Evolutionary conservation across 2,888 invertebrate species (phyloP), one percentile per base, ranked within the genome.

Genomic region (Nephrotoma appendiculata): DNA sequence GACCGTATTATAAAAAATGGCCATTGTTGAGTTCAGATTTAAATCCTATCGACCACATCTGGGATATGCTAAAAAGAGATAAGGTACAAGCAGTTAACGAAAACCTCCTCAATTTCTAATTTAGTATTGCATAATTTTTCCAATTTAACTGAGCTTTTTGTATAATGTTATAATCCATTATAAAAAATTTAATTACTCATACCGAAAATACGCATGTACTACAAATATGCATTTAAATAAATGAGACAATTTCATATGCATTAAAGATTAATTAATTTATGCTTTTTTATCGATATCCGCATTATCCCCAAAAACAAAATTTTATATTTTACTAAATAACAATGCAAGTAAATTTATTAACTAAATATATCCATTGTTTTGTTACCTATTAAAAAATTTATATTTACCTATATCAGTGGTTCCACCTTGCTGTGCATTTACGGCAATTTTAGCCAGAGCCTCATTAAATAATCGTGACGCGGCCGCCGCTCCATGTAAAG

Each of bases 401-500:
- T 48, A 42, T 57, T 94, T 93, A 97, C 97, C 97, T 89, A 97
- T 96, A 93, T 97, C 97, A 88, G 96, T 95, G 89, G 97, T 97
- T 91, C 97, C 97, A 89, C 97, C 97, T 92, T 97, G 96, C 92
- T 97, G 97, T 87, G 97, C 97, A 91, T 97, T 97, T 89, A 96
- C 93, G 88, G 97, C 97, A 90, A 97, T 93, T 92, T 96, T 96
- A 89, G 96, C 95, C 90, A 97, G 95, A 88, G 97, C 96, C 90
- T 97, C 97, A 90, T 97, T 96, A 92, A 97, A 97, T 89, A 97
- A 92, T 86, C 97, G 94, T 45, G 97, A 97, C 57, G 97, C 97
- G 88, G 97, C 96, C 87, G 97, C 97, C 88, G 97, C 96, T 91
- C 98, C 97, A 92, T 98, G 97, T 90, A 98, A 94, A 89, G 98